Base-by-base conservation (phyloP, 2,797 vertebrate species). In the Hirundo rustica region DNA sequence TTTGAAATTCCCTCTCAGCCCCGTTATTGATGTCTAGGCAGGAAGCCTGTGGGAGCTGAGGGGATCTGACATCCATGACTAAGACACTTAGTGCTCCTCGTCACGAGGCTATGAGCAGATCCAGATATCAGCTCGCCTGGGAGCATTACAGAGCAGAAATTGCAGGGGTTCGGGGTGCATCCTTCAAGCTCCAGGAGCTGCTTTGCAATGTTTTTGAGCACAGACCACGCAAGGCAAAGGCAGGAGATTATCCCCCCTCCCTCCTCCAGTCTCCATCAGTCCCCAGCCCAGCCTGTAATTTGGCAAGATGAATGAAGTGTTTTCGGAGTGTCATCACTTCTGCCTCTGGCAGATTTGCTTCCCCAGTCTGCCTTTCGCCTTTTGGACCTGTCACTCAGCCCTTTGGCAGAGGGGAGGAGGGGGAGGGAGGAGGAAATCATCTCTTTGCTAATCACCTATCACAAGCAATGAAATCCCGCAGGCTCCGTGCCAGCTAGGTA, bases 381-480 rank as follows among this genome's bases (percentile, higher is more conserved):
- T 97, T 97, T 96, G 94, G 95, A 97, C 90, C 92, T 94, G 94
- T 97, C 96, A 97, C 89, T 97, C 95, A 90, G 89, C 95, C 87
- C 94, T 97, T 97, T 97, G 75, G 95, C 81, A 89, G 84, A 86
- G 74, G 71, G 81, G 87, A 71, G 61, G 77, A 81, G 91, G 91
- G 77, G 79, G 60, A 94, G 89, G 83, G 88, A 95, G 89, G 85
- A 95, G 96, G 96, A 97, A 95, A 95, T 96, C 95, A 95, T 96
- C 96, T 96, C 93, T 97, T 95, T 96, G 97, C 97, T 98, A 97
- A 98, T 98, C 98, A 98, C 97, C 95, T 94, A 97, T 98, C 98
- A 97, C 95, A 96, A 97, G 97, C 97, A 97, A 98, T 97, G 97
- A 97, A 96, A 97, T 97, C 97, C 97, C 96, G 72, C 94, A 90